These are phyloP conservation scores for Dryococelus australis DNA, from an alignment of 2,888 invertebrate genomes.

Conservation along the genomic window DNA sequence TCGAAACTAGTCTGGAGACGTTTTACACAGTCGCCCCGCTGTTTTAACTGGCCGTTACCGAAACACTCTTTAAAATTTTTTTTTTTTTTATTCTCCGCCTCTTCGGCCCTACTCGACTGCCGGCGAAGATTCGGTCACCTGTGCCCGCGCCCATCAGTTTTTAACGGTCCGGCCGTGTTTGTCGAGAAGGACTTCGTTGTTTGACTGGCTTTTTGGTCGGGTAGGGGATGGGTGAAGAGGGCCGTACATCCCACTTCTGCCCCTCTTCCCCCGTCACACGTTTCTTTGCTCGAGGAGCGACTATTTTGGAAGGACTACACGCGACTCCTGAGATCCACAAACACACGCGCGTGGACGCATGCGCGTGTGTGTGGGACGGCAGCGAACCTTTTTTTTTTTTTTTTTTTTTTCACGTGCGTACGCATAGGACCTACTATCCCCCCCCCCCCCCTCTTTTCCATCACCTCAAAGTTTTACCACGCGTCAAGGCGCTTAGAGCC, in stretches of 20 bases:
- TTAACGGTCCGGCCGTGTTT: not conserved
- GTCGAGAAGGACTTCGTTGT: not conserved
- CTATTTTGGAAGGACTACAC: not conserved
- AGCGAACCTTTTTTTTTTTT: too few species aligned
- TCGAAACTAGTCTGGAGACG: not conserved
- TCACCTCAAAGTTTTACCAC: too few species aligned
- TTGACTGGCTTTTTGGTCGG: too few species aligned
- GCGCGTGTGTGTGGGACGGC: too few species aligned
- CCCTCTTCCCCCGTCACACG: not conserved
- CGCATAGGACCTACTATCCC: too few species aligned
- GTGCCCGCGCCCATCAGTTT: not conserved
- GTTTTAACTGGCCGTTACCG: too few species aligned
- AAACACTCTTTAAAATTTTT: not conserved
- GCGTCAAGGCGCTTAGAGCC: not conserved
- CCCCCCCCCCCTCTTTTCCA: too few species aligned
- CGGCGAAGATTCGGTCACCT: not conserved
- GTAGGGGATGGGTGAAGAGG: too few species aligned
- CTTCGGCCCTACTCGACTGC: not conserved
- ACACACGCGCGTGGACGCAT: not conserved
- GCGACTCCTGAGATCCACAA: not conserved
- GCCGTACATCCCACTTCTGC: not conserved
- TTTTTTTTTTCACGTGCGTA: not conserved
- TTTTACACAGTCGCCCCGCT: too few species aligned
- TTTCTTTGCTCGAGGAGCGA: not conserved
- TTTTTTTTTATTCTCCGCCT: too few species aligned